Base-by-base conservation (phyloP, 2,113 vertebrate species). In the Cinclus mexicanus region DNA sequence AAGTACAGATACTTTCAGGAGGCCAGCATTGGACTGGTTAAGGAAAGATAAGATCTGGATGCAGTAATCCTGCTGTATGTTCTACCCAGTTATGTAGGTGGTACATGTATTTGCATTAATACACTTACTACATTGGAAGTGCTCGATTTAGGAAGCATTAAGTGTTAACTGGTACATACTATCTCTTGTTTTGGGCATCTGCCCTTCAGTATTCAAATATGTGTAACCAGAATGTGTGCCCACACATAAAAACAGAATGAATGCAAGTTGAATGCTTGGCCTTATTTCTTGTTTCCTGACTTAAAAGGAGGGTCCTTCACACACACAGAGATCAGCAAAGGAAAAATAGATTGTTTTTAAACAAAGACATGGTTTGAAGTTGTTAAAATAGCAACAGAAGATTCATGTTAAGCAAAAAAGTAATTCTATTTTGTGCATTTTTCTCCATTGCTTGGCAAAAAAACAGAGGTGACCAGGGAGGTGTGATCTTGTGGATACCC, bases 21-120 rank as follows among this genome's bases (percentile, higher is more conserved):
- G 71, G 52, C 82, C 85, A 79, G 90, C 76, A 94, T 50, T 42
- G 53, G 78, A 55, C 50, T 92, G 69, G 85, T 95, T 94, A 92
- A 96, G 53, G 60, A 49, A 64, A 94, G 93, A 56, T 89, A 41
- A 60, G 80, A 9, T 78, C 44, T 68, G 69, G 88, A 68, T 78
- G 84, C 70, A 37, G 42, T 23, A 12, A 37, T 53, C 35, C 59
- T 46, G 52, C 60, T 37, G 1, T n/a, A 5, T 61, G 25, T 69
- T 46, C 46, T 85, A 13, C 47, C 28, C 64, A 7, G 22, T 37
- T 63, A 16, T 15, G 18, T 13, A 41, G 46, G 37, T 7, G 7
- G 18, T 19, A 10, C 25, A 2, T 47, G 28, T 29, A 33, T 81
- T 81, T 93, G 68, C 47, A 60, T 88, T 70, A 59, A 52, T 44